phyloP scores from a whole-genome alignment of 1,140 invertebrate genomes.

The Lepidurus packardi region DNA sequence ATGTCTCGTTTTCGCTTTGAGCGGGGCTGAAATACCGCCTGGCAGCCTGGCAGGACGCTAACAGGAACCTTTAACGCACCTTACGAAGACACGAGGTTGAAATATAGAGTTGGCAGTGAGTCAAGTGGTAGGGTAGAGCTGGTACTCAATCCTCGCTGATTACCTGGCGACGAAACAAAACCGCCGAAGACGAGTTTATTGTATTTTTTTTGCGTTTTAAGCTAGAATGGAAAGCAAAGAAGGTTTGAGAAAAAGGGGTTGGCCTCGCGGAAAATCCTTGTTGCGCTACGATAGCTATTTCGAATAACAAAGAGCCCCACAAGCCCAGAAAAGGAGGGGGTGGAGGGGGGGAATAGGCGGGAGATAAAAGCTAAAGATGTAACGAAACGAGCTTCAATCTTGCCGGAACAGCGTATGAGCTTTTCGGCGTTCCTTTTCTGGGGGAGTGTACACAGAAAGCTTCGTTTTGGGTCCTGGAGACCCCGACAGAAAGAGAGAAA shows the following conservation, averaged over 20 bases:
- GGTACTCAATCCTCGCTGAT: not conserved
- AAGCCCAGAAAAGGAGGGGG: not conserved
- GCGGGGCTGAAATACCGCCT: not conserved
- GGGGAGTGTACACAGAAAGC: not conserved
- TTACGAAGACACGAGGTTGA: no score
- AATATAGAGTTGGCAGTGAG: slow-evolving; percentile 4
- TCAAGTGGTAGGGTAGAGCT: not conserved
- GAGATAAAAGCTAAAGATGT: slow-evolving; percentile 22
- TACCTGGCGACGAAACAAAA: slow-evolving; percentile 19
- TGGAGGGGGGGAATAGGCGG: not conserved
- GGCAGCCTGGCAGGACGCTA: not conserved
- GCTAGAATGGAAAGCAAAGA: not conserved
- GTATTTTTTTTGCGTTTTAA: no score
- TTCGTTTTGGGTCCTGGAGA: not conserved
- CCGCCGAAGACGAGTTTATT: slow-evolving; percentile 14
- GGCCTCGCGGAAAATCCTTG: not conserved
- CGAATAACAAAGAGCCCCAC: not conserved
- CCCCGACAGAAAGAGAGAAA: not conserved
- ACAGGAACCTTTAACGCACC: no score
- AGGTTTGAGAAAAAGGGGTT: not conserved
- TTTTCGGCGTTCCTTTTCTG: not conserved
- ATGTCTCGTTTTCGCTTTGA: slow-evolving; percentile 8
- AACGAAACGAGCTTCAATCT: slow-evolving; percentile 21
- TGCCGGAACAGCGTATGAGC: slow-evolving; percentile 17
- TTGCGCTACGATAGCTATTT: slow-evolving; percentile 3